Base-by-base conservation (phyloP, 2,888 invertebrate genomes). In the Platynereis dumerilii region DNA sequence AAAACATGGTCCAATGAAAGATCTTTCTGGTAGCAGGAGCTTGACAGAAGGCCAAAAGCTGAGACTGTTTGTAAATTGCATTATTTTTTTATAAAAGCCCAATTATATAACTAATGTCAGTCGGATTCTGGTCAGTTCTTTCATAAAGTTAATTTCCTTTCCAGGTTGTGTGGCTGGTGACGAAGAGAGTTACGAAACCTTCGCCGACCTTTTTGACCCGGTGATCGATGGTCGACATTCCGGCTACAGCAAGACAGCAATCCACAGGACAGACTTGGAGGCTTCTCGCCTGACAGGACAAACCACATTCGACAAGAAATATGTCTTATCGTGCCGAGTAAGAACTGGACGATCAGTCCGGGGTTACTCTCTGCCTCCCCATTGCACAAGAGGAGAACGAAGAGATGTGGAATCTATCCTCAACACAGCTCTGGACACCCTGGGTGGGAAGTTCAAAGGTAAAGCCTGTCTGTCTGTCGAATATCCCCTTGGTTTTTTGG, bases 181-280 rank as follows among this genome's bases (percentile, higher is more conserved):
- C 85, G 96, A 96, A 74, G 96, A 96, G 86, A 85, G 95, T 63
- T 97, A 97, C 88, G 62, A 69, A 20, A 90, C 91, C 78, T 89
- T 92, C 66, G 88, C 92, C 72, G 93, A 92, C 66, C 88, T 97
- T 76, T 96, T 97, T 86, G 94, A 97, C 87, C 96, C 96, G 86
- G 92, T 97, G 88, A 97, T 97, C 85, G 94, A 78, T 62, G 62
- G 63, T 1, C 65, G 69, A 15, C 69, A 69, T 53, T 57, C 56
- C 52, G 69, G 69, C 22, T 69, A 67, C 58, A 48, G 65, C 28
- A 68, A 61, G 39, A 39, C 52, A 22, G 68, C 61, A 48, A 66
- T 63, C 26, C 69, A 69, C 58, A 42, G 57, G 29, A 69, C 67
- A 10, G 69, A 69, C 42, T 57, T 69, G 1, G 45, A 69, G 34